phyloP scores from a whole-genome alignment of 2,888 invertebrate species.

The Agriopis leucophaearia region DNA sequence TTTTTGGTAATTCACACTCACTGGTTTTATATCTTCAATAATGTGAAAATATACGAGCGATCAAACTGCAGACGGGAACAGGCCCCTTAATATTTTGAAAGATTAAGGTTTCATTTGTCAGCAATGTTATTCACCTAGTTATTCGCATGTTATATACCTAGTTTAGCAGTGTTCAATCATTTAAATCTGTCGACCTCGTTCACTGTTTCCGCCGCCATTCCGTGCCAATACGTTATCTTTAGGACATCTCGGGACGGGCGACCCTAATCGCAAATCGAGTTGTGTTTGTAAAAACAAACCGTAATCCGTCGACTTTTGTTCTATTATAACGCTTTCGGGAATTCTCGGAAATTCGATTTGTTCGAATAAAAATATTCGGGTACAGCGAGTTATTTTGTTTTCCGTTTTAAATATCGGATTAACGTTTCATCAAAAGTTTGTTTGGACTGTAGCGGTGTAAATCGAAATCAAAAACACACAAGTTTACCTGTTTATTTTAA shows the following conservation, averaged over 20 bases:
- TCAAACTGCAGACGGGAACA: no score
- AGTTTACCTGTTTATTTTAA: background rate
- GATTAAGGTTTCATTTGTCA: background rate
- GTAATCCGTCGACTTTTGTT: slow-evolving; percentile 37
- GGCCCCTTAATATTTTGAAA: no score
- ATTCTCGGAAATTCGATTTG: slow-evolving; percentile 42
- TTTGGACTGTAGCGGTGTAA: background rate
- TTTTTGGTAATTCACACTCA: no score
- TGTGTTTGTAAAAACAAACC: slow-evolving; percentile 46
- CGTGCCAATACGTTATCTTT: slow-evolving; percentile 49
- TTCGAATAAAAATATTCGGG: slow-evolving; percentile 40
- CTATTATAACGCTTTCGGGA: slow-evolving; percentile 33
- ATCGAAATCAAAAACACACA: slow-evolving; percentile 6
- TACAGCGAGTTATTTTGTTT: slow-evolving; percentile 26
- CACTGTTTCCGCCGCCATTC: slow-evolving; percentile 16
- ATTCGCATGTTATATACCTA: background rate
- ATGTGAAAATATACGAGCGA: no score
- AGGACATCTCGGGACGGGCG: slow-evolving; percentile 43
- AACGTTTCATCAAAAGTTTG: slow-evolving; percentile 34
- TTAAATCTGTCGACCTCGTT: slow-evolving; percentile 13
- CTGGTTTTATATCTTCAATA: no score
- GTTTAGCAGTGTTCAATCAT: slow-evolving; percentile 2
- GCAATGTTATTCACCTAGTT: background rate
- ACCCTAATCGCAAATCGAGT: slow-evolving; percentile 48
- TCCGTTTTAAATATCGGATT: slow-evolving; percentile 31